Evolutionary conservation across 2,888 invertebrate genomes (phyloP).

Genomic region (Chymomyza procnemis): DNA sequence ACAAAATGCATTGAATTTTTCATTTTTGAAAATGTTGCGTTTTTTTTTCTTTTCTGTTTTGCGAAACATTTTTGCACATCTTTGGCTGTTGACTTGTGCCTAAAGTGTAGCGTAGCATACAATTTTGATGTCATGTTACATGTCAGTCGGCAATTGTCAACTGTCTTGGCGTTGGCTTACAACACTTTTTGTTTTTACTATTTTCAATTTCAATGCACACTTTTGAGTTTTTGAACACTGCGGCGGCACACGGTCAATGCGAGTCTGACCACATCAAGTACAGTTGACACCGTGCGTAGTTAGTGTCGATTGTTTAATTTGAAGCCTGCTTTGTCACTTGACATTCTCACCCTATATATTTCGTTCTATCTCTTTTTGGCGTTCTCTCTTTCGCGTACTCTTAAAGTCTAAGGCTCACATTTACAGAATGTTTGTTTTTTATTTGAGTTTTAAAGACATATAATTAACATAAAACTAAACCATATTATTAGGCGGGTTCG

Average conservation of each 20-base stretch:
- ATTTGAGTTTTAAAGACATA: neutral
- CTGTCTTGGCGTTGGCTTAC: neutral
- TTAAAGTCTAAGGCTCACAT: too few relatives aligned
- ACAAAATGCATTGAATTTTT: neutral
- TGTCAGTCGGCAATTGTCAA: neutral
- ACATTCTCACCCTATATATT: neutral
- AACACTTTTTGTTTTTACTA: neutral
- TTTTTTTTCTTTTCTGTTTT: neutral
- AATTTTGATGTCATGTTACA: neutral
- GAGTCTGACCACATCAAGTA: neutral
- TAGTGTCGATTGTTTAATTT: neutral
- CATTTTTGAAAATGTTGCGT: neutral
- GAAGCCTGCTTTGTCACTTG: neutral
- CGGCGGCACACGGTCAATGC: neutral
- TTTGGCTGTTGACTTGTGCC: neutral
- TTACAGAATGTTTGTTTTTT: too few relatives aligned
- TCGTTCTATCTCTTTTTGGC: too few relatives aligned
- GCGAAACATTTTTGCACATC: neutral
- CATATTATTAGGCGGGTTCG: slow-evolving; percentile 54
- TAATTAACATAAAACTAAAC: slow-evolving; percentile 5
- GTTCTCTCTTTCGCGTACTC: neutral
- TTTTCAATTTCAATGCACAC: neutral
- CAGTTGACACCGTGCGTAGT: neutral
- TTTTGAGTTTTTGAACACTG: neutral
- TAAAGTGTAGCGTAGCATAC: neutral